Percentiles rank a stretch among this genome's conserved stretches.
phyloP scores from a whole-genome alignment of 2,888 invertebrate species.

The Pelosia muscerda region DNA sequence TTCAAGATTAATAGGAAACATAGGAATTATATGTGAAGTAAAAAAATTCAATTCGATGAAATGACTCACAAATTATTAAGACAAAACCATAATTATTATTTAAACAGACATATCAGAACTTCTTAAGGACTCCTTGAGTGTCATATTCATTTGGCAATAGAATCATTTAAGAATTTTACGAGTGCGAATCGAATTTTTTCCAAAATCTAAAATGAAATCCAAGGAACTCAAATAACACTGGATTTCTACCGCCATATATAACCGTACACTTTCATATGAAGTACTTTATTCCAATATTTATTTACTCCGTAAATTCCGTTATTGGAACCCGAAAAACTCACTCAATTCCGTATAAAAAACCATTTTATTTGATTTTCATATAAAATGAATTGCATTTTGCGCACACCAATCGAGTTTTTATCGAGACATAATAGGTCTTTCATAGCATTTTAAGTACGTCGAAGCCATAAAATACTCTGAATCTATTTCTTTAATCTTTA shows the following conservation, averaged over 20 bases:
- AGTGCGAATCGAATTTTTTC: too few species aligned
- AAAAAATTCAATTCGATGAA: background rate
- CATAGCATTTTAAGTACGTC: slow-evolving; percentile 49
- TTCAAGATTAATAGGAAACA: too few species aligned
- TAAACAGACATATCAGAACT: too few species aligned
- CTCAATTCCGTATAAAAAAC: slow-evolving; percentile 38
- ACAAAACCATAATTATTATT: background rate
- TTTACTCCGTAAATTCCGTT: slow-evolving; percentile 27
- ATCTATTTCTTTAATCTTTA: slow-evolving; percentile 43
- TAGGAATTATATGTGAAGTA: background rate
- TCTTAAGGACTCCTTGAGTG: background rate
- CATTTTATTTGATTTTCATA: slow-evolving; percentile 46
- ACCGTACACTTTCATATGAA: slow-evolving; percentile 12
- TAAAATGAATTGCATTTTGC: slow-evolving; percentile 50
- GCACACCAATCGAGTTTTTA: slow-evolving; percentile 52
- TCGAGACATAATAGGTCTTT: slow-evolving; percentile 51
- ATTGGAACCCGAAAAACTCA: slow-evolving; percentile 25
- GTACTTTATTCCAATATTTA: slow-evolving; percentile 22
- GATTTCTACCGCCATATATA: background rate
- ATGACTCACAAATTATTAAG: background rate
- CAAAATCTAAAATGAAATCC: background rate
- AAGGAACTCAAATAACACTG: background rate
- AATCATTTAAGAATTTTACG: too few species aligned
- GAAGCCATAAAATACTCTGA: slow-evolving; percentile 43
- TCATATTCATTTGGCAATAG: too few species aligned